Conservation (phyloP, 2,797 vertebrate genomes). For the Meda fulgida region DNA sequence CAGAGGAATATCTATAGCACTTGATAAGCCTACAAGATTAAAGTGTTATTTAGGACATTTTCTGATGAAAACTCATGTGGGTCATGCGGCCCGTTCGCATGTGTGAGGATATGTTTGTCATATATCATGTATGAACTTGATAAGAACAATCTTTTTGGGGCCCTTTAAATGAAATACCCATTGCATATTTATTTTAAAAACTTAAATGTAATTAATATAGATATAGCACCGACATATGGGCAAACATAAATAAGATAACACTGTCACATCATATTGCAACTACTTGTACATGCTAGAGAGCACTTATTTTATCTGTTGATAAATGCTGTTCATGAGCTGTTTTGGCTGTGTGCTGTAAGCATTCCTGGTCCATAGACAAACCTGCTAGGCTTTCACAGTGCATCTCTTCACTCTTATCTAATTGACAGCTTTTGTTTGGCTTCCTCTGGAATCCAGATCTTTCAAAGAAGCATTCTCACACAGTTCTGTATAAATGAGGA, state of each 20-base stretch:
- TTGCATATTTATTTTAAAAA: neutral
- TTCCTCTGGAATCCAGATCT: slow-evolving; percentile 49
- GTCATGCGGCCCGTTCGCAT: neutral
- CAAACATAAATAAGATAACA: slow-evolving; percentile 1
- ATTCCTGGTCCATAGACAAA: slow-evolving; percentile 52
- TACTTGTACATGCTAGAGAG: neutral
- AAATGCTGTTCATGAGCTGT: slow-evolving; percentile 40
- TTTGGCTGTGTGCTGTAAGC: slow-evolving; percentile 37
- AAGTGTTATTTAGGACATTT: slow-evolving; percentile 9
- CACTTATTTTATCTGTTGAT: slow-evolving; percentile 31
- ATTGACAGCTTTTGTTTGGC: slow-evolving; percentile 58
- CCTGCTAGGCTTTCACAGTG: slow-evolving; percentile 35
- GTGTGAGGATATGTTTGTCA: neutral
- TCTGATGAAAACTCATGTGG: neutral
- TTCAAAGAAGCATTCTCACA: slow-evolving; percentile 44
- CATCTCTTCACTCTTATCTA: slow-evolving; percentile 53
- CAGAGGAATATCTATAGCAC: slow-evolving; percentile 42
- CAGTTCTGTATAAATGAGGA: slow-evolving; percentile 42
- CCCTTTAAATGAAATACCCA: neutral
- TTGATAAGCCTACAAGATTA: slow-evolving; percentile 46
- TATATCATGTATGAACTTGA: neutral
- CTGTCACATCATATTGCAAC: neutral
- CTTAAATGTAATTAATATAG: neutral
- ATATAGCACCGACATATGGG: neutral
- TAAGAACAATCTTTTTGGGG: neutral